Base-by-base conservation (phyloP, 2,888 invertebrate species). In the Anoplius nigerrimus region DNA sequence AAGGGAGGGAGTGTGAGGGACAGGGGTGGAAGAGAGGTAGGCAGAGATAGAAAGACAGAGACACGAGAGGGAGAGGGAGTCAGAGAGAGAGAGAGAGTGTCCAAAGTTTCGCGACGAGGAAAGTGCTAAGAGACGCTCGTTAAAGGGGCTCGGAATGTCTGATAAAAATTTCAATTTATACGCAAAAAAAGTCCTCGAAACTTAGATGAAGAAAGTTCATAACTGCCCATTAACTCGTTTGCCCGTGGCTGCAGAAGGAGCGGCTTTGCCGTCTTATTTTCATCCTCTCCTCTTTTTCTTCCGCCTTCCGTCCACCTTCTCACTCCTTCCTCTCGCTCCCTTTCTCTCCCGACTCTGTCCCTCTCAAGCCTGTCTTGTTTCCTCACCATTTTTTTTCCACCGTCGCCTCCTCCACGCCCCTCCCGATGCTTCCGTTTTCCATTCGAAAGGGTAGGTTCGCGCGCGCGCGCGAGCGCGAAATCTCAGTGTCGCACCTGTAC, bases 81-180 rank as follows among this genome's bases (percentile, higher is more conserved):
- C 11, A 34, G 34, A 34, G 11, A 34, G 34, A 11, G 8, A 6
- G 34, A 13, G 34, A 6, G 11, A 13, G 34, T 63, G 62, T 22
- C 22, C n/a, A 43, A 72, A 68, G 57, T 74, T 71, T 55, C 46
- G 20, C 24, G 15, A 34, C 46, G 60, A 59, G 54, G 59, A 60
- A 56, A 54, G 58, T 61, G 72, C 45, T 66, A 75, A 69, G 69
- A 69, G 67, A 70, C 61, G 76, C 75, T 80, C 77, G 74, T 82
- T 81, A 77, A 81, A 72, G 76, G 72, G 62, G 56, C 72, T 60
- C 59, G 77, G 62, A 76, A 71, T 75, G 71, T 60, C 69, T 78
- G 82, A 83, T 83, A 83, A 83, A 83, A 82, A 82, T 82, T 83
- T 83, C 83, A 83, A 83, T 83, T 83, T 82, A 80, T 83, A 82